Evolutionary conservation across 2,797 vertebrate genomes (phyloP).

Genomic region (Falco naumanni): DNA sequence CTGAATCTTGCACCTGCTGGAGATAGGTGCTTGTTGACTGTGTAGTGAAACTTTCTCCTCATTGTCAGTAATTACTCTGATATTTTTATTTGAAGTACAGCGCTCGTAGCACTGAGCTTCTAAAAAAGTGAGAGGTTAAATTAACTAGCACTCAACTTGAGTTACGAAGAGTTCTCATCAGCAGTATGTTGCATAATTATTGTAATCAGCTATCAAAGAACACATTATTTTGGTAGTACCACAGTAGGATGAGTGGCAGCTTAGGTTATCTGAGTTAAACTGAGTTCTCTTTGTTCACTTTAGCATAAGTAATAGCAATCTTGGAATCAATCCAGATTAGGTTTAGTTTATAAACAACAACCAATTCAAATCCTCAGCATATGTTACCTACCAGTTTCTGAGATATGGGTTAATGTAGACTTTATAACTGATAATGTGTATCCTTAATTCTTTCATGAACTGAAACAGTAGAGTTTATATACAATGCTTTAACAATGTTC

Average conservation of each 20-base stretch:
- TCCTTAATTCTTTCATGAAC: background rate
- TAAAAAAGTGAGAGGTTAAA: background rate
- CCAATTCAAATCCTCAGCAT: background rate
- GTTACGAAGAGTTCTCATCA: background rate
- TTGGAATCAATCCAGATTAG: slow-evolving; percentile 1
- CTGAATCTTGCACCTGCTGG: background rate
- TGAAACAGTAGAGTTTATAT: background rate
- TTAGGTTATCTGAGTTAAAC: background rate
- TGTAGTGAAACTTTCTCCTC: background rate
- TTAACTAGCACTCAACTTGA: background rate
- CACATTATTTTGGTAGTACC: background rate
- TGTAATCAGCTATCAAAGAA: background rate
- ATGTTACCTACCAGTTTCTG: background rate
- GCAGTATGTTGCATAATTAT: background rate
- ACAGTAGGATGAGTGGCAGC: background rate
- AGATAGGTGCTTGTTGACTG: background rate
- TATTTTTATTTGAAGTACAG: background rate
- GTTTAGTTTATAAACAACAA: slow-evolving; percentile 6
- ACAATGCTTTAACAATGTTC: background rate
- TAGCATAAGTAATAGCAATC: slow-evolving; percentile 11
- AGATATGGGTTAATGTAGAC: background rate
- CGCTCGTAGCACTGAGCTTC: background rate
- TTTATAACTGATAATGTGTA: background rate
- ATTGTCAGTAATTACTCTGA: background rate
- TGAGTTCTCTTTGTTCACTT: slow-evolving; percentile 2